These are phyloP conservation scores for Tachyglossus aculeatus DNA, from an alignment of 2,797 vertebrate genomes.

Conservation along the genomic window DNA sequence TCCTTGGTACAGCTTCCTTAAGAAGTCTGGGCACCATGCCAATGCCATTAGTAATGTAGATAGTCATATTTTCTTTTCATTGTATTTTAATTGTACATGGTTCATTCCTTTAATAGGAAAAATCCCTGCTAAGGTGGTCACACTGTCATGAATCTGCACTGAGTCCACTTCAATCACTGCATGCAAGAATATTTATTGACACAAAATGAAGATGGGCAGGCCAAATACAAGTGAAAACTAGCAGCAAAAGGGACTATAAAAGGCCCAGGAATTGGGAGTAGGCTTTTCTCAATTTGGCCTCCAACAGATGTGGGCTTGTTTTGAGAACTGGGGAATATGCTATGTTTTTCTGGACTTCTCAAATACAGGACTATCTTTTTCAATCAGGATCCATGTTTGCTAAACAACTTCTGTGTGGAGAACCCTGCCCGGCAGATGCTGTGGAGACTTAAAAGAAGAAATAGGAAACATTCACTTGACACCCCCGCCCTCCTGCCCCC, in stretches of 20 bases:
- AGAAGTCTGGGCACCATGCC: slow-evolving; percentile 50
- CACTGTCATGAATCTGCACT: slow-evolving; percentile 6
- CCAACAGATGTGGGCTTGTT: background rate
- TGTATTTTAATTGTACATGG: slow-evolving; percentile 42
- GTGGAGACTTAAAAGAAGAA: too few relatives aligned
- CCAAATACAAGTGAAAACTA: too few relatives aligned
- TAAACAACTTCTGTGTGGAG: too few relatives aligned
- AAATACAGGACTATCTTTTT: too few relatives aligned
- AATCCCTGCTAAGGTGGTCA: slow-evolving; percentile 9
- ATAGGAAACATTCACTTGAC: too few relatives aligned
- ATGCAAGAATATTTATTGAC: background rate
- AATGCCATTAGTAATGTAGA: slow-evolving; percentile 37
- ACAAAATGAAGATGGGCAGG: background rate
- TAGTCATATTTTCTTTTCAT: slow-evolving; percentile 40
- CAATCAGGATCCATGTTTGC: too few relatives aligned
- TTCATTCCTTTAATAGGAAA: slow-evolving; percentile 38
- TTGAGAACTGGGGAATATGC: background rate
- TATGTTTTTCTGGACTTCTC: background rate
- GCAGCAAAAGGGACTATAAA: too few relatives aligned
- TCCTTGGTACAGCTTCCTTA: slow-evolving; percentile 34
- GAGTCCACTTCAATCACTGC: background rate
- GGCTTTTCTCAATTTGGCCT: too few relatives aligned
- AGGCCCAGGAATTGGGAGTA: too few relatives aligned
- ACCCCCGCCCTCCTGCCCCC: too few relatives aligned
- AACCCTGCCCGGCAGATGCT: too few relatives aligned